Evolutionary conservation across 2,888 invertebrate species (phyloP).

Genomic region (Microctonus brassicae): DNA sequence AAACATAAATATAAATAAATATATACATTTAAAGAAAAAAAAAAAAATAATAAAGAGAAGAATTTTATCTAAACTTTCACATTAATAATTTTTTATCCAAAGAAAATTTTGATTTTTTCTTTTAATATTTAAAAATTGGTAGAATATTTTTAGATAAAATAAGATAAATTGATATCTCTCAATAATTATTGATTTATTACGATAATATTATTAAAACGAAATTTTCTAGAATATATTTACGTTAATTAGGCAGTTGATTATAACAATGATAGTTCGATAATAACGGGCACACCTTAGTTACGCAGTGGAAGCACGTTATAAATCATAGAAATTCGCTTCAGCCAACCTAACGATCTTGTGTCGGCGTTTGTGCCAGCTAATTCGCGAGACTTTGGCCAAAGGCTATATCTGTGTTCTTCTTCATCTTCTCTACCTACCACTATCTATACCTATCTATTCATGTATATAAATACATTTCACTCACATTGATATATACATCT

Average conservation of each 20-base stretch:
- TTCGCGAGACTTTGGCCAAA: slow-evolving; percentile 47
- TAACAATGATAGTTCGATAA: slow-evolving; percentile 61
- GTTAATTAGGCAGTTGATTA: slow-evolving; percentile 57
- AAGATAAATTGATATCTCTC: background rate
- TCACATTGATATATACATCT: background rate
- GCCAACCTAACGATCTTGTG: slow-evolving; percentile 31
- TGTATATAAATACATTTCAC: background rate
- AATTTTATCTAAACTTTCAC: background rate
- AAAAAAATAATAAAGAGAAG: too few relatives aligned
- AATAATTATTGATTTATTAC: background rate
- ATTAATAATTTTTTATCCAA: background rate
- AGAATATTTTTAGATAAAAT: background rate
- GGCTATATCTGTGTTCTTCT: slow-evolving; percentile 16
- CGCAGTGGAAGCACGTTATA: slow-evolving; percentile 52
- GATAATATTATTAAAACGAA: background rate
- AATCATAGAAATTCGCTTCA: slow-evolving; percentile 56
- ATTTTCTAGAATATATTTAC: background rate
- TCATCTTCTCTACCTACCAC: background rate
- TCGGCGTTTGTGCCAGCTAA: slow-evolving; percentile 55
- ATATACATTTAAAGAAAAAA: background rate
- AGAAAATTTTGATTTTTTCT: too few relatives aligned
- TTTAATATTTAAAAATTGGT: too few relatives aligned
- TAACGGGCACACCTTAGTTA: slow-evolving; percentile 53
- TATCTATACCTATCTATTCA: background rate
- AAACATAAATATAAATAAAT: background rate